Base-by-base conservation (phyloP, 2,113 vertebrate species). In the Nanorana parkeri region DNA sequence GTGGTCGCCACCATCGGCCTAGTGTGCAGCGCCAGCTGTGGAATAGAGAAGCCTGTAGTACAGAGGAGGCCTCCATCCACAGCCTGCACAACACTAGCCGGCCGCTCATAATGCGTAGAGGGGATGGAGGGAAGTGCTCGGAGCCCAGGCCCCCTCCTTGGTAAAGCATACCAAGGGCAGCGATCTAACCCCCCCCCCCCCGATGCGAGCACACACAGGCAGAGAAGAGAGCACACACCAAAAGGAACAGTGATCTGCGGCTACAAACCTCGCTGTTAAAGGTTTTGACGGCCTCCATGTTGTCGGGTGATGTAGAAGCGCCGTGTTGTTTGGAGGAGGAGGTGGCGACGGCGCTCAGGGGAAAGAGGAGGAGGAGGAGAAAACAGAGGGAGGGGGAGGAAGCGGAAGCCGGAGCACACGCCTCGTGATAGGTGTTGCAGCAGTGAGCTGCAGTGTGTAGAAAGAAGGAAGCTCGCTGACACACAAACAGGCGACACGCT, bases 241-340 rank as follows among this genome's bases (percentile, higher is more conserved):
- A 21, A 3, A 68, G 1, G 68, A 15, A 4, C 17, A 41, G 3
- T 7, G 3, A 69, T 58, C n/a, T 56, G 21, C n/a, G 64, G 52
- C 58, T 82, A 82, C 80, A 75, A 66, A 82, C 80, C 80, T 82
- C 80, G 80, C 71, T 75, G 71, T 82, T 82, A 82, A 82, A 82
- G 28, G 80, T 82, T 75, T 82, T 82, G 61, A 82, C 80, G 61
- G 80, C 80, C 51, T 82, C 80, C 80, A 82, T 82, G 63, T 75
- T 82, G 71, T 82, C 80, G 29, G 71, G 47, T 56, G 67, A 81
- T 81, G 79, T 75, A 75, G 61, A 36, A 58, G 28, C 69, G 71
- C 80, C 69, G 80, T 82, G 80, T 75, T 82, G 80, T 75, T 82
- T 82, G 61, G 80, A 66, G 69, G 71, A 67, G 56, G 56, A 32